Base-by-base conservation (phyloP, 2,888 invertebrate species). In the Eilema sororculum region DNA sequence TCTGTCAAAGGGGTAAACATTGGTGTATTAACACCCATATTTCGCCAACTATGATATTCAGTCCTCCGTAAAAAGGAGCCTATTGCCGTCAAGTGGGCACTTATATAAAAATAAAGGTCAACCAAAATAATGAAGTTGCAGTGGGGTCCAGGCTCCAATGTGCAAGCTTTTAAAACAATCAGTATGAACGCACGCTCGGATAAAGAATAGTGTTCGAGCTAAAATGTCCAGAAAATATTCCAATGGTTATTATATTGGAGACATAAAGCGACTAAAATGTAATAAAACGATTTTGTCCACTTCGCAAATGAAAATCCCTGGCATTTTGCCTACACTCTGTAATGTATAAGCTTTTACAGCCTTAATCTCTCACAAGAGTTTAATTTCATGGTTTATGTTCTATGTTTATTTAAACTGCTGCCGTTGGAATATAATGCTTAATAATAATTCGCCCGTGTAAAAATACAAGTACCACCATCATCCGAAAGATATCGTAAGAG, bases 361-460 rank as follows among this genome's bases (percentile, higher is more conserved):
- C 77, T 78, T 84, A 78, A 75, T 75, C 78, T 82, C 65, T 73
- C 75, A 78, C 70, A 70, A 74, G 74, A 65, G 56, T 78, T 78
- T 79, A 81, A 83, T 82, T 83, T 79, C 71, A 67, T 75, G 77
- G 75, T 81, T 77, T 81, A 81, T 75, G 79, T 73, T 78, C 79
- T 81, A 71, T 28, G 57, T 33, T 22, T 22, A 22, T 56, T 46
- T 25, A 30, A 12, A 65, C 22, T 56, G 16, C n/a, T 22, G 16
- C 16, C 13, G 4, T 10, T 57, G 25, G 22, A 46, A 41, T 28
- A 0, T 16, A 10, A 22, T 56, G 3, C 8, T 56, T 56, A 33
- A 33, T 33, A 6, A 33, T 33, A 8, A 6, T 33, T n/a, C n/a
- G n/a, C n/a, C n/a, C n/a, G n/a, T n/a, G n/a, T n/a, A n/a, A n/a